Conservation (phyloP, 2,888 invertebrate genomes). For the Hoplodrina blanda region DNA sequence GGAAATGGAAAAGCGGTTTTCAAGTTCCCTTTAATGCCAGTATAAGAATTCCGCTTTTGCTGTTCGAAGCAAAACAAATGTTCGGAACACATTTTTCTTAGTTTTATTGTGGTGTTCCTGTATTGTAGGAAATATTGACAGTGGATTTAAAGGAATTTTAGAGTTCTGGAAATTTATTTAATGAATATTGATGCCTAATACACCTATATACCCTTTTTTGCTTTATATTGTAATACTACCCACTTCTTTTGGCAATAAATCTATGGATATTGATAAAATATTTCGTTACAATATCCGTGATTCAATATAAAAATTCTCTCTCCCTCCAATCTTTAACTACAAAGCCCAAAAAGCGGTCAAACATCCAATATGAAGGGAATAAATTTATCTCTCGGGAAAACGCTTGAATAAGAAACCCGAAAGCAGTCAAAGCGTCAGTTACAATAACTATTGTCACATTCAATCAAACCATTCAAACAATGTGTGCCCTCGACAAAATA, state of each 20-base stretch:
- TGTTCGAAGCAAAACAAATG: constrained; percentile 55
- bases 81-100: constrained; percentile 43
- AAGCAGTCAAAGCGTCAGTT: constrained; percentile 77
- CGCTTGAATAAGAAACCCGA: constrained; percentile 75
- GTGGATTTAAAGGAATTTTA: constrained; percentile 19
- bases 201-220: background rate
- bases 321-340: constrained; percentile 63
- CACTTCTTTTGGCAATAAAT: constrained; percentile 5
- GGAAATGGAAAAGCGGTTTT: constrained; percentile 54
- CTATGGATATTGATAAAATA: constrained; percentile 32
- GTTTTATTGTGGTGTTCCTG: constrained; percentile 37
- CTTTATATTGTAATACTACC: background rate
- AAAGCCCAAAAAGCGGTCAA: constrained; percentile 68
- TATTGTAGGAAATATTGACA: constrained; percentile 52
- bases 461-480: constrained; percentile 87
- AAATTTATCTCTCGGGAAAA: constrained; percentile 72
- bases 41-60: constrained; percentile 53
- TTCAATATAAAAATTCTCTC: constrained; percentile 41
- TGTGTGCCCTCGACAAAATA: constrained; percentile 83
- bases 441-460: constrained; percentile 89
- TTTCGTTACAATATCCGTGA: constrained; percentile 27
- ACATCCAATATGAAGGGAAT: constrained; percentile 72
- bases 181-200: constrained; percentile 1
- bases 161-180: constrained; percentile 8
- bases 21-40: constrained; percentile 40